Percentiles rank a stretch among this genome's conserved stretches.
These are phyloP conservation scores for Piscicola geometra DNA, from an alignment of 2,888 invertebrate genomes.

Conservation along the genomic window DNA sequence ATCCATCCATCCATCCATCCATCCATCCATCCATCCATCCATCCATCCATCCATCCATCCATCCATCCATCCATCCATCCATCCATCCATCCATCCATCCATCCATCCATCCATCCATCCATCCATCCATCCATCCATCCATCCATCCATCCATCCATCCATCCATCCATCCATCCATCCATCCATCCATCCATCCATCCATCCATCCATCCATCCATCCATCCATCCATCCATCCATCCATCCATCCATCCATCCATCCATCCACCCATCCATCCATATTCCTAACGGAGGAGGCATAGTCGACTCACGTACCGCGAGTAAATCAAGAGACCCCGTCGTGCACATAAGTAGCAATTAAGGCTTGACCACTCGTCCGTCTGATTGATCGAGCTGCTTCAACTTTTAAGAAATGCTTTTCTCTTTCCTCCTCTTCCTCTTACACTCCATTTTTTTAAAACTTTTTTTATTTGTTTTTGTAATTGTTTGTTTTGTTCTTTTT, in stretches of 20 bases:
- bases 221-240: not conserved
- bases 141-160: not conserved
- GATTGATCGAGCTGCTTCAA: too few species aligned
- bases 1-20: not conserved
- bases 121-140: slow-evolving; percentile 1
- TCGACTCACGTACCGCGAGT: not conserved
- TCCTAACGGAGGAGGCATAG: not conserved
- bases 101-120: slow-evolving; percentile 1
- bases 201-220: not conserved
- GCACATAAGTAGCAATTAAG: slow-evolving; percentile 15
- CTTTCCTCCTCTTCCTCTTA: too few species aligned
- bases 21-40: not conserved
- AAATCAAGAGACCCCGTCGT: not conserved
- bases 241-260: slow-evolving; percentile 3
- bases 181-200: not conserved
- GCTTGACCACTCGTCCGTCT: too few species aligned
- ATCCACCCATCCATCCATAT: not conserved
- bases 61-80: slow-evolving; percentile 2
- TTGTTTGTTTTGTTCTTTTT: too few species aligned
- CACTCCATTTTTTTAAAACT: too few species aligned
- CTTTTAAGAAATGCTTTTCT: too few species aligned
- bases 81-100: slow-evolving; percentile 7
- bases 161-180: not conserved
- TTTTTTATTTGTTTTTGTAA: too few species aligned
- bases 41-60: not conserved